Conservation (phyloP, 2,888 invertebrate genomes). For the Acrocera orbiculus region DNA sequence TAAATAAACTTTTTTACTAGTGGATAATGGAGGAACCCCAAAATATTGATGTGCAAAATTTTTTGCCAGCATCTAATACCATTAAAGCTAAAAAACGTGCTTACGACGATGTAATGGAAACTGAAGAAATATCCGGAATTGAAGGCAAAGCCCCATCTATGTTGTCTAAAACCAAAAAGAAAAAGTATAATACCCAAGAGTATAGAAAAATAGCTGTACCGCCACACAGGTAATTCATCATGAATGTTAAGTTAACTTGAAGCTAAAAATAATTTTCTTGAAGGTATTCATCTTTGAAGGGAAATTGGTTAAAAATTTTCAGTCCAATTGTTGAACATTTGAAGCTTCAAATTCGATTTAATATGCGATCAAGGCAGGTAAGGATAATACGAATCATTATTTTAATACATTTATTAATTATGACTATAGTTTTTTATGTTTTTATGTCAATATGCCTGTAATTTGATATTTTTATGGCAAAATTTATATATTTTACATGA, state of each 20-base stretch:
- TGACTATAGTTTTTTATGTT: no score
- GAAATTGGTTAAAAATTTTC: slow-evolving; percentile 94
- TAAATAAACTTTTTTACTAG: no score
- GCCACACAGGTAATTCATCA: slow-evolving; percentile 47
- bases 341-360: slow-evolving; percentile 83
- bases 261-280: not conserved
- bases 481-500: no score
- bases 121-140: slow-evolving; percentile 48
- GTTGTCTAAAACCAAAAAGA: slow-evolving; percentile 32
- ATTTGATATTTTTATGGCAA: no score
- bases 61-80: slow-evolving; percentile 13
- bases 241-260: no score
- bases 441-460: no score
- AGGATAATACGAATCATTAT: no score
- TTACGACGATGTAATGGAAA: slow-evolving; percentile 43
- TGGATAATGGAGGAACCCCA: no score
- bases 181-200: slow-evolving; percentile 37
- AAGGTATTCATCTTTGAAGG: slow-evolving; percentile 83
- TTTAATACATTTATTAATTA: no score
- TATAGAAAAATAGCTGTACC: slow-evolving; percentile 76
- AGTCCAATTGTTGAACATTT: slow-evolving; percentile 92
- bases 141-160: slow-evolving; percentile 32
- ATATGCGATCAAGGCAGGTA: slow-evolving; percentile 76
- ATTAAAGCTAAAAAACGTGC: slow-evolving; percentile 23
- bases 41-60: no score